These are phyloP conservation scores for Oceanites oceanicus DNA, from an alignment of 2,113 vertebrate species.

Conservation along the genomic window DNA sequence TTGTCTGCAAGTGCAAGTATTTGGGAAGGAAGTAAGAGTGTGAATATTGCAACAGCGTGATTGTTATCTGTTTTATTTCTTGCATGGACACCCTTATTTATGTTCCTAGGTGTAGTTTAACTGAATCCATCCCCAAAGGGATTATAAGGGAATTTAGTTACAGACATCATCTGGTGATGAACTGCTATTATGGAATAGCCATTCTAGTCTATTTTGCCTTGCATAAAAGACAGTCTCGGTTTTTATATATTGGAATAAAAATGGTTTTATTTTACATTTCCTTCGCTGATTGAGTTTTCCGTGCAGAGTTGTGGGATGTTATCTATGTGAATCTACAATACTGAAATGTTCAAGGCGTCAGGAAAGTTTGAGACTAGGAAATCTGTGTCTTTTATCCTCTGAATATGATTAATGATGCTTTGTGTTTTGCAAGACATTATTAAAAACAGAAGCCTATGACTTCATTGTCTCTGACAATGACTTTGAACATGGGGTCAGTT, in stretches of 20 bases:
- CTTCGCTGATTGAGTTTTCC: slow-evolving; percentile 33
- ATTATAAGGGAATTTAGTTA: not conserved
- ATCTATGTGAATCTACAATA: slow-evolving; percentile 65
- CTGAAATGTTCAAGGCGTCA: slow-evolving; percentile 50
- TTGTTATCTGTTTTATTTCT: not conserved
- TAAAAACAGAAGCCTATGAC: slow-evolving; percentile 82
- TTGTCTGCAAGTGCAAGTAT: not conserved
- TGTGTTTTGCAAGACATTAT: slow-evolving; percentile 77
- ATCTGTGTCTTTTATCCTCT: slow-evolving; percentile 74
- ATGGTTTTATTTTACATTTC: slow-evolving; percentile 44
- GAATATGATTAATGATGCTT: slow-evolving; percentile 78
- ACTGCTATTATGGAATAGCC: not conserved
- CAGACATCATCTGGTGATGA: not conserved
- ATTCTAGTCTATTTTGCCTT: not conserved
- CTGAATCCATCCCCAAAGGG: not conserved
- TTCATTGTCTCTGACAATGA: slow-evolving; percentile 78
- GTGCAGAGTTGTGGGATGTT: slow-evolving; percentile 44
- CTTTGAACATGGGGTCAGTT: slow-evolving; percentile 78
- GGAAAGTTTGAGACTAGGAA: slow-evolving; percentile 64
- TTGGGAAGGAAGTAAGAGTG: not conserved
- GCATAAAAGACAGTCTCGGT: not conserved
- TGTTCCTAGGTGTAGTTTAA: not conserved
- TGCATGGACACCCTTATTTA: not conserved
- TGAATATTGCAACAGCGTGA: not conserved
- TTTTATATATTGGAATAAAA: slow-evolving; percentile 35